Base-by-base conservation (phyloP, 2,888 invertebrate species). In the Amphipyra tragopoginis region DNA sequence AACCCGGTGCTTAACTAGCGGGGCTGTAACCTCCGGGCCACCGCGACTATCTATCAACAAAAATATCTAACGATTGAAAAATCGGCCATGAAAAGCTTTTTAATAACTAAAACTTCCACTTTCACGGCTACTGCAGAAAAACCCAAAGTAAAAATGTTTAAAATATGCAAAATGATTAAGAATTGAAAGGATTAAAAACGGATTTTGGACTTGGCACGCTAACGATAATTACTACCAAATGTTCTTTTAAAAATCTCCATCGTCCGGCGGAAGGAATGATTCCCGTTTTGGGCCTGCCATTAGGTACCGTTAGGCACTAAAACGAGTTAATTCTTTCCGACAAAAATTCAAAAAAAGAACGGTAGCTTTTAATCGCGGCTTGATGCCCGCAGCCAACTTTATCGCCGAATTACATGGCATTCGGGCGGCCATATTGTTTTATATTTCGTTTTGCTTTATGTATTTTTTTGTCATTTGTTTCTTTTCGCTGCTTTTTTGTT, bases 211-310 rank as follows among this genome's bases (percentile, higher is more conserved):
- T 76, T 71, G 63, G 78, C 65, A 45, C 57, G 81, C 77, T 83
- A 84, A 85, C 81, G 85, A 85, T 87, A 86, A 88, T 86, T 83
- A 72, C 81, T 71, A 58, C 64, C 53, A 80, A 81, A 85, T 79
- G 77, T 81, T 78, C 81, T 80, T 85, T 85, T 79, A 78, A 81
- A 80, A 71, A 57, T 70, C 61, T 59, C 69, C 58, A 40, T 39
- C 54, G 60, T 68, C 48, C 60, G 43, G 26, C 59, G 45, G 44
- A 63, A 66, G 60, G 50, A 67, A 76, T 65, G 58, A 64, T 68
- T 76, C 67, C 56, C 65, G 39, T 75, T 75, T 75, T 71, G 70
- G 76, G 75, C 76, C 69, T 54, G 52, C 59, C 65, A 78, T 78
- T 82, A 70, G 75, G 63, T 79, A 78, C 71, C 53, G 72, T 75